Percentiles rank a stretch among this genome's conserved stretches.
Evolutionary conservation across 2,797 vertebrate genomes (phyloP).

Genomic region (Mastacembelus armatus): DNA sequence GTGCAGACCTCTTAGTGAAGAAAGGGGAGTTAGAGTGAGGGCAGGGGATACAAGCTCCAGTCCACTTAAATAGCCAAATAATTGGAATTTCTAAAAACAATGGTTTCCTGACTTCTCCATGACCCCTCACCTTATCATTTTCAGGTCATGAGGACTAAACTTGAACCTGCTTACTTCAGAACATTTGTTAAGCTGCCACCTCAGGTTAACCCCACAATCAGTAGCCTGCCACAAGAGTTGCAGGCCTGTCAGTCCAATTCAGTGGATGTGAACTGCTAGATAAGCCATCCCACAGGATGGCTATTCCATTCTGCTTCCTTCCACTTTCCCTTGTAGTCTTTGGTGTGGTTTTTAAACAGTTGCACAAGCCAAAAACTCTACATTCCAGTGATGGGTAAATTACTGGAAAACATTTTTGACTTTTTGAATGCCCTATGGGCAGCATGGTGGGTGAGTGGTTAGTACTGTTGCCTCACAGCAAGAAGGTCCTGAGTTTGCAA

Average conservation of each 20-base stretch:
- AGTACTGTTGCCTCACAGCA: no score
- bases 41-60: slow-evolving; percentile 43
- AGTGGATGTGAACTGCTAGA: slow-evolving; percentile 55
- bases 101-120: slow-evolving; percentile 83
- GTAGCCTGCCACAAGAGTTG: slow-evolving; percentile 58
- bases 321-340: slow-evolving; percentile 27
- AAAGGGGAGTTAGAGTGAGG: background rate
- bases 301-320: slow-evolving; percentile 45
- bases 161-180: slow-evolving; percentile 75
- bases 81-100: slow-evolving; percentile 87
- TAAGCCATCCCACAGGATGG: slow-evolving; percentile 49
- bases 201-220: slow-evolving; percentile 74
- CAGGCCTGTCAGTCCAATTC: slow-evolving; percentile 55
- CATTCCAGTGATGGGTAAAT: background rate
- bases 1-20: slow-evolving; percentile 67
- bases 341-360: slow-evolving; percentile 29
- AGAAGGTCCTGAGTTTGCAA: no score
- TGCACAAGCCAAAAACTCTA: background rate
- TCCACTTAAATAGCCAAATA: slow-evolving; percentile 86
- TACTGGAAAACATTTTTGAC: background rate
- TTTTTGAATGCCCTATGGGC: no score
- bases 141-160: slow-evolving; percentile 79
- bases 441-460: no score
- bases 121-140: slow-evolving; percentile 83
- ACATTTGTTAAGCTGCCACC: slow-evolving; percentile 74